These are phyloP conservation scores for Hylaeus volcanicus DNA, from an alignment of 1,140 invertebrate species.

Conservation along the genomic window DNA sequence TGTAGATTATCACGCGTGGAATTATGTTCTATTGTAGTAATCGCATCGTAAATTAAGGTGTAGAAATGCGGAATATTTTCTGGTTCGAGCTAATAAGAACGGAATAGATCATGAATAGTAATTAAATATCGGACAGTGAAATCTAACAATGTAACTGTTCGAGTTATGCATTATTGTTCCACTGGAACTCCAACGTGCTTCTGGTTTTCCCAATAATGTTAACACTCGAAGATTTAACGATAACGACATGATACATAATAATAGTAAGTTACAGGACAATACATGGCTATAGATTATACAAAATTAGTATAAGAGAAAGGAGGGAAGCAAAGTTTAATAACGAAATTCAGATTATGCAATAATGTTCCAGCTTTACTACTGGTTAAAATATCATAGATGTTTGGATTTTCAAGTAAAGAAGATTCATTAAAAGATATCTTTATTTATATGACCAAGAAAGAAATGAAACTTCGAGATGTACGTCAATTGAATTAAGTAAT, in stretches of 20 bases:
- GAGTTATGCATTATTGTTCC: conserved; percentile 11
- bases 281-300: not conserved
- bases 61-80: too few species aligned
- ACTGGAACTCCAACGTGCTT: not conserved
- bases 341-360: not conserved
- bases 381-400: too few species aligned
- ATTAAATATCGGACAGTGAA: not conserved
- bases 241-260: not conserved
- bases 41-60: too few species aligned
- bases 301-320: conserved; percentile 10
- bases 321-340: not conserved
- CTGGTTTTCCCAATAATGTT: not conserved
- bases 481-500: too few species aligned
- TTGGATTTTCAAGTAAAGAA: too few species aligned
- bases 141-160: not conserved
- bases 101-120: not conserved
- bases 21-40: too few species aligned
- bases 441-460: too few species aligned
- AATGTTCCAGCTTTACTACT: too few species aligned
- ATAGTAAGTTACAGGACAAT: conserved; percentile 11
- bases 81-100: too few species aligned
- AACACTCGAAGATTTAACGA: not conserved
- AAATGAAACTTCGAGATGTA: too few species aligned
- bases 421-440: too few species aligned
- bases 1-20: too few species aligned